Base-by-base conservation (phyloP, 2,113 vertebrate genomes). In the Brachyhypopomus gauderio region DNA sequence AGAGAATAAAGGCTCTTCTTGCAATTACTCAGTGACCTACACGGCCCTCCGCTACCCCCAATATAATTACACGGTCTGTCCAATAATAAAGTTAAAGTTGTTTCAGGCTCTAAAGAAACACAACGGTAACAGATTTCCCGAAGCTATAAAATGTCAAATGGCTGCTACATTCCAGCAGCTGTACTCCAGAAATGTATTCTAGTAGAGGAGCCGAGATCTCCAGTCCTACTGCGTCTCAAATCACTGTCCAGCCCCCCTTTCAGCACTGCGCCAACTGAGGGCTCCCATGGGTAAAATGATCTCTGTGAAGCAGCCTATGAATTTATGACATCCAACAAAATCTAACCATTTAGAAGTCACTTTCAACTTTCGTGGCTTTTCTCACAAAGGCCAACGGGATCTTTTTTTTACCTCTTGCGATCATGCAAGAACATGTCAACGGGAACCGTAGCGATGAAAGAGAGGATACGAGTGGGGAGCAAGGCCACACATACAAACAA, bases 331-430 rank as follows among this genome's bases (percentile, higher is more conserved):
- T 78, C 77, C 74, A 63, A 77, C 69, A 67, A 75, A 72, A 76
- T 79, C 80, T 67, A 80, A 83, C 67, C 69, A 80, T 78, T 75
- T 77, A 27, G 70, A 72, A 85, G 69, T 85, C 66, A 58, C 77
- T 77, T 83, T 80, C 77, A 79, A 85, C 80, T 85, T 85, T 70
- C 71, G 59, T 71, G 80, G 58, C 84, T 81, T 85, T 38, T 52
- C 38, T 66, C 77, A 72, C 80, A 85, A 70, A 79, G 38, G 75
- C 79, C 66, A 79, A 71, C 66, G 27, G 72, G 79, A 79, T 25
- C 12, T 7, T 9, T 63, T 62, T 23, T 36, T 38, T 45, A 11
- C 14, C 45, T 9, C 19, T 62, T 20, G 70, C 62, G 62, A 36
- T 75, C 55, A 72, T 58, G 59, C 17, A 56, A 48, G 22, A 38